Evolutionary conservation across 1,140 invertebrate species (phyloP), one percentile per base, ranked within the genome.

Genomic region (Diploscapter pachys): DNA sequence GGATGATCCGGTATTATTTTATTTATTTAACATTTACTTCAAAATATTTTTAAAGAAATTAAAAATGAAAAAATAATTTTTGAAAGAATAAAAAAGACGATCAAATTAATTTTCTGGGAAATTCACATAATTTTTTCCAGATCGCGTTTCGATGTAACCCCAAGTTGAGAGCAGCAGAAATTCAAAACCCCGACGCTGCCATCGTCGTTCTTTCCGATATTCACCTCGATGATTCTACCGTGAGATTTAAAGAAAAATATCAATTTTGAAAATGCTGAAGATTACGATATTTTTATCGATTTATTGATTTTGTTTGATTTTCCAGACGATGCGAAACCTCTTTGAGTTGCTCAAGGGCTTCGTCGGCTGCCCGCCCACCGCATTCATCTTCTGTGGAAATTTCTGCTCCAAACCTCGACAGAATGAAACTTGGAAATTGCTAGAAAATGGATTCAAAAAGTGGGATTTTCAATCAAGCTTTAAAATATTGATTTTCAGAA

Each of bases 151-250:
- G 64, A 71, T 55, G 87, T 89, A 72, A 56, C 56, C 55, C 71
- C 78, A 91, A 91, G 78, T 86, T 96, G 87, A 89, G 83, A 86
- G 79, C 81, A 55, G 75, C 92, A 62, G 92, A 95, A 86, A 83
- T 89, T 55, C 88, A 90, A 55, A 92, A 93, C 83, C 87, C 90
- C 72, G 91, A 93, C 84, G 90, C 90, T 3, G 92, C 92, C 88
- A 90, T 99, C 78, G 90, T 97, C 3, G 92, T 98, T 84, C 85
- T 99, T 1, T 94, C 95, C 0, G 95, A 98, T 89, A 90, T 98
- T 57, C 94, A 93, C 91, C 87, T 98, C 51, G 95, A 98, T 86
- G 89, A 92, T 85, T 85, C 90, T 5, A 89, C 91, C 84, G 92
- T 92, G 86, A 84, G 74, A 80, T 64, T 31, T 9, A 13, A 13